These are phyloP conservation scores for Vespertilio murinus DNA, from an alignment of 2,797 vertebrate genomes.

Conservation along the genomic window DNA sequence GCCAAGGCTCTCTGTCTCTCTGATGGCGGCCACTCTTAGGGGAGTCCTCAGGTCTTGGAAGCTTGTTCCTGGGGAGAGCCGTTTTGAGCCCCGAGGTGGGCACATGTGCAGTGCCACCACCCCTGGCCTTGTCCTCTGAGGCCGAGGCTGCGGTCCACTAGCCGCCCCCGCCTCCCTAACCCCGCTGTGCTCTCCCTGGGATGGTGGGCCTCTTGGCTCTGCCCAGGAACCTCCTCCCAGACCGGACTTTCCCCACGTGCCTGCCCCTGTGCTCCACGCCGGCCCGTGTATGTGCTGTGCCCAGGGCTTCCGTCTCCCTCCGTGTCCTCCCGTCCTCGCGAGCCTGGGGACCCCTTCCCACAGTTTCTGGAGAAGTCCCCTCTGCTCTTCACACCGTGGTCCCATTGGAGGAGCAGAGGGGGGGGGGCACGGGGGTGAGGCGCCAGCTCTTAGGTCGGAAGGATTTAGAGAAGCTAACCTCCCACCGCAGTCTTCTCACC, in stretches of 20 bases:
- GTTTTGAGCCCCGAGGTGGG: not conserved
- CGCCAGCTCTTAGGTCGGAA: not conserved
- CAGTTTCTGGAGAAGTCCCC: not conserved
- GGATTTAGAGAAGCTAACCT: not conserved
- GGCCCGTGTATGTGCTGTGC: rapidly evolving
- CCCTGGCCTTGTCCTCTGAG: not conserved
- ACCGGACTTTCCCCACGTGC: too few relatives aligned
- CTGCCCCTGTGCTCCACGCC: rapidly evolving
- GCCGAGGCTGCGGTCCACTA: not conserved
- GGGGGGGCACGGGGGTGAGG: too few relatives aligned
- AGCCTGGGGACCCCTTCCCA: too few relatives aligned
- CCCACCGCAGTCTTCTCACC: not conserved
- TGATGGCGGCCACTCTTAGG: not conserved
- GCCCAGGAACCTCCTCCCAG: not conserved
- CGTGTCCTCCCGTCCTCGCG: rapidly evolving
- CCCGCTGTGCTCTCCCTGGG: not conserved
- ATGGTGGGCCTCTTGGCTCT: not conserved
- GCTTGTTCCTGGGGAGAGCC: not conserved
- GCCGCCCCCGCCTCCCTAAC: not conserved
- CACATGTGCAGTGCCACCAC: not conserved
- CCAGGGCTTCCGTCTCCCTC: not conserved
- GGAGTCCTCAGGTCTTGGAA: not conserved
- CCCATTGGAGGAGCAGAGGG: not conserved
- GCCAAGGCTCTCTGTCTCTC: not conserved
- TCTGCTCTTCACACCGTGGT: not conserved